These are phyloP conservation scores for Cheilosia vernalis DNA, from an alignment of 2,888 invertebrate genomes.

Conservation along the genomic window DNA sequence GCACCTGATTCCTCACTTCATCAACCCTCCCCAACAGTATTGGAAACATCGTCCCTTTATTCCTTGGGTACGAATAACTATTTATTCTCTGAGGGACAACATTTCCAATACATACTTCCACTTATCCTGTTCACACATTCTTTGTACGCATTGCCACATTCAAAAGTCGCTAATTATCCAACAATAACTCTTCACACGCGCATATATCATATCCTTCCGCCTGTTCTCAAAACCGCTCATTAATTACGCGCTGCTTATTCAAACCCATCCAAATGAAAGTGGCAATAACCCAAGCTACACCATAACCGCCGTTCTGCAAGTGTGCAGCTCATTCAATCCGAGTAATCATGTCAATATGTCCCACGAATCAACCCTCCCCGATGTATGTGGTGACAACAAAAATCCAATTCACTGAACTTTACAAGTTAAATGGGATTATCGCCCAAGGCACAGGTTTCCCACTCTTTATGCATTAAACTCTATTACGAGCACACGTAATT, in stretches of 20 bases:
- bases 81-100: too few relatives aligned
- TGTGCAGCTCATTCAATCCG: conserved; percentile 48
- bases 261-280: conserved; percentile 58
- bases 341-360: conserved; percentile 49
- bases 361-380: conserved; percentile 43
- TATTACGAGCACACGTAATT: conserved; percentile 28
- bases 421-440: conserved; percentile 59
- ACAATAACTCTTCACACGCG: conserved; percentile 57
- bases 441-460: conserved; percentile 68
- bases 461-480: neutral
- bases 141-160: neutral
- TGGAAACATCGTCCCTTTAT: too few relatives aligned
- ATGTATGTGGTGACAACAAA: conserved; percentile 26
- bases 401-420: conserved; percentile 60
- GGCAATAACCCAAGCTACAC: conserved; percentile 34
- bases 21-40: too few relatives aligned
- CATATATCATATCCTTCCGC: conserved; percentile 64
- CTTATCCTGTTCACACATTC: too few relatives aligned
- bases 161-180: conserved; percentile 38
- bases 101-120: too few relatives aligned
- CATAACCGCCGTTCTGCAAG: conserved; percentile 15
- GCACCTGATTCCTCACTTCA: too few relatives aligned
- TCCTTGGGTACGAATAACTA: too few relatives aligned
- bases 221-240: conserved; percentile 61
- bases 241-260: conserved; percentile 67